Base-by-base conservation (phyloP, 2,888 invertebrate species). In the Eupeodes luniger region DNA sequence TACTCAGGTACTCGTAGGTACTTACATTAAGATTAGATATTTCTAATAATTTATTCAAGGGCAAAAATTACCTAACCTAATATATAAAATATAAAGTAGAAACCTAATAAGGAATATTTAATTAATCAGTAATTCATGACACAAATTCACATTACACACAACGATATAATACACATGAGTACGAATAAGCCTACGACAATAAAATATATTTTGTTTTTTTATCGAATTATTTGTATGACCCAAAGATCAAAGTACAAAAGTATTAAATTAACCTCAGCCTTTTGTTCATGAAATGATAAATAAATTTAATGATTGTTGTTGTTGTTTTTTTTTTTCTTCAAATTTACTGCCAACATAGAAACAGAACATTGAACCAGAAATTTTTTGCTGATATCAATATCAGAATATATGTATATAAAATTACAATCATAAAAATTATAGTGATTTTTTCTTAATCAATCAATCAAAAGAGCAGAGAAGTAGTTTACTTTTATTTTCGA, bases 301-400 rank as follows among this genome's bases (percentile, higher is more conserved):
- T 9, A 27, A 47, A 62, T 66, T 66, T 27, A 14, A 66, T 27
- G 10, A 67, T 49, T 49, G 19, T 51, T 49, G 49, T 14, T 66
- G 44, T 66, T 47, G 27, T 1, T 66, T 66, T 7, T 27, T 34
- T 66, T 47, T 14, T 2, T 66, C 49, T 7, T 27, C 14, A 2
- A 66, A 19, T 4, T 9, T 16, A 49, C 12, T 66, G 19, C 14
- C 49, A 51, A 67, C 49, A 14, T 47, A 49, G 66, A 67, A 67
- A 67, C 49, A 47, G 49, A 67, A 49, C 66, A 67, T 67, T 67
- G 49, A 49, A 67, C 66, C 59, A 36, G 14, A 57, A 57, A 36
- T 11, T 34, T 36, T 27, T 34, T 34, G 6, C 5, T 67, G 27
- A 49, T 67, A 67, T 67, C 66, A 67, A 49, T 67, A 67, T 67